phyloP scores from a whole-genome alignment of 2,797 vertebrate species.

The Chelidonichthys spinosus region DNA sequence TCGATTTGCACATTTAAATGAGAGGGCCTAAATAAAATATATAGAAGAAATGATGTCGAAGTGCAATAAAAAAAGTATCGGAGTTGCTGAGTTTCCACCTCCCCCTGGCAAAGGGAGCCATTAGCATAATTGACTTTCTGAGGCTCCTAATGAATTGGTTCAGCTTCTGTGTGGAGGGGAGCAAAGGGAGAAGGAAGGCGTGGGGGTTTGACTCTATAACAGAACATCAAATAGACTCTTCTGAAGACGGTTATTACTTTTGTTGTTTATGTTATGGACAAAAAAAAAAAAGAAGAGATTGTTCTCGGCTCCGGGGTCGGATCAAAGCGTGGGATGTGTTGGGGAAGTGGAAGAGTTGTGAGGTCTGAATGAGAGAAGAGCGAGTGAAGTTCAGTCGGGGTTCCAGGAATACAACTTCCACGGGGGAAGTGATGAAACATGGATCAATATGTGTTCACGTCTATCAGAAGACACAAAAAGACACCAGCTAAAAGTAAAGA shows the following conservation, averaged over 20 bases:
- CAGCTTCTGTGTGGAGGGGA: slow-evolving; percentile 58
- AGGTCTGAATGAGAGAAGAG: slow-evolving; percentile 47
- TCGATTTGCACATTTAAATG: slow-evolving; percentile 71
- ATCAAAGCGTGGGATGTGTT: slow-evolving; percentile 58
- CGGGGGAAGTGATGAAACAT: not conserved
- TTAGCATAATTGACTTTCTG: slow-evolving; percentile 84
- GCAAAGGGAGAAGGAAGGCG: slow-evolving; percentile 29
- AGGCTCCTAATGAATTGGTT: slow-evolving; percentile 79
- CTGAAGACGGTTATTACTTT: slow-evolving; percentile 38
- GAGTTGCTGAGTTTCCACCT: slow-evolving; percentile 61
- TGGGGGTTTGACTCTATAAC: slow-evolving; percentile 32
- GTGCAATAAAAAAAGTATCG: slow-evolving; percentile 56
- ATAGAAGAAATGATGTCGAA: slow-evolving; percentile 40
- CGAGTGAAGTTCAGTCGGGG: not conserved
- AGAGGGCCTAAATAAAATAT: slow-evolving; percentile 74
- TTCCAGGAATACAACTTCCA: not conserved
- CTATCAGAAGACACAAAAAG: not conserved
- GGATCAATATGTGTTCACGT: not conserved
- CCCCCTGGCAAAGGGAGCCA: slow-evolving; percentile 65
- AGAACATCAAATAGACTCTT: slow-evolving; percentile 66
- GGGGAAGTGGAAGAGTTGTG: slow-evolving; percentile 33
- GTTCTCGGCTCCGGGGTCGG: slow-evolving; percentile 42
- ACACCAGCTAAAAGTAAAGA: not conserved
- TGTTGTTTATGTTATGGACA: slow-evolving; percentile 45
- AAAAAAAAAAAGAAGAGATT: slow-evolving; percentile 25